Base-by-base conservation (phyloP, 1,140 invertebrate genomes). In the Idris sp. region DNA sequence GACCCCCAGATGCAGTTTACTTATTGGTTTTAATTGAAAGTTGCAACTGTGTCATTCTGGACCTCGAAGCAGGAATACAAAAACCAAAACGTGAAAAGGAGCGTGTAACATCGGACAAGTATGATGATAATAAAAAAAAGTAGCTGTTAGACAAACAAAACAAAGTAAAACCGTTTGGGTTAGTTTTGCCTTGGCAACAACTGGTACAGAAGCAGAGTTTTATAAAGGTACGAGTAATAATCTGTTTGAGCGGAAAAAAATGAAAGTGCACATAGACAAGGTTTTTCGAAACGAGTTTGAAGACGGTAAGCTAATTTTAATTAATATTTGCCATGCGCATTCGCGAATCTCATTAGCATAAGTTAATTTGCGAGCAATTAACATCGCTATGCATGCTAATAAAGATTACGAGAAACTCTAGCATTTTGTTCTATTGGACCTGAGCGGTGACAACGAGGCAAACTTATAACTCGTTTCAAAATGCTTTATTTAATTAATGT, bases 241-340 rank as follows among this genome's bases (percentile, higher is more conserved):
- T 59, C 53, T 38, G 53, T 74, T 61, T 71, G 30, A 54, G 10
- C 46, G 38, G 46, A 65, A 40, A 51, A 75, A 64, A 65, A 56
- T 46, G 35, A 68, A 58, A 25, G 54, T 62, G 67, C 59, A 54
- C 53, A 31, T 51, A 58, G 56, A 18, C 6, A 33, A 68, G 54
- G 56, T 46, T 49, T 74, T 67, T 74, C 54, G 35, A 44, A 46
- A 25, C 36, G 40, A 65, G 35, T 59, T 64, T 43, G 46, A 58
- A 49, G 49, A 62, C 54, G 61, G 36, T 22, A 36, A 53, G 56
- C 53, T 74, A 68, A 68, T 68, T 68, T 74, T 76, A 71, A 76
- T 76, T 76, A 76, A 76, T 76, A 76, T 76, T 76, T 76, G 74
- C 61, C 74, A 71, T 61, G 59, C 74, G 74, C 61, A 67, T 67